Evolutionary conservation across 1,140 invertebrate genomes (phyloP).

Genomic region (Papilio glaucus): DNA sequence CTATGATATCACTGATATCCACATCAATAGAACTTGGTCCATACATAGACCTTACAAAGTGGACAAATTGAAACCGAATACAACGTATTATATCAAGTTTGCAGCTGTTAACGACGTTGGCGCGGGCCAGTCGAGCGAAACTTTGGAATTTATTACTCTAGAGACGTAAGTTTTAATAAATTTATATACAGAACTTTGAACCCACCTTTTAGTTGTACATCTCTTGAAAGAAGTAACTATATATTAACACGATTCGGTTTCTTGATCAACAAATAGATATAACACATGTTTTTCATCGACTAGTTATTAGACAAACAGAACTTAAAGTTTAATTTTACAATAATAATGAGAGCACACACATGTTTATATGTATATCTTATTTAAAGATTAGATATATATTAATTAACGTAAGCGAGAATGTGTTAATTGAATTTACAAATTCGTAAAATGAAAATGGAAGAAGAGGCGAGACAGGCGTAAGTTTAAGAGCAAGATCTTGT

Average conservation of each 20-base stretch:
- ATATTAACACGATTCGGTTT: not conserved
- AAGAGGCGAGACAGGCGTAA: not conserved
- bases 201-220: not conserved
- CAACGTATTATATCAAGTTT: slow-evolving; percentile 68
- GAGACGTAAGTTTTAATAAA: slow-evolving; percentile 64
- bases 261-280: not conserved
- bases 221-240: not conserved
- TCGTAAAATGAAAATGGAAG: slow-evolving; percentile 4
- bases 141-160: slow-evolving; percentile 57
- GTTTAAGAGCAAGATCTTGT: slow-evolving; percentile 19
- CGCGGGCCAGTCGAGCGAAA: slow-evolving; percentile 57
- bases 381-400: not conserved
- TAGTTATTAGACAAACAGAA: too few relatives aligned
- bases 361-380: not conserved
- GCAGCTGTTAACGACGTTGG: slow-evolving; percentile 70
- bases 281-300: too few relatives aligned
- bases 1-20: slow-evolving; percentile 66
- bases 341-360: too few relatives aligned
- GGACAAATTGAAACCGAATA: slow-evolving; percentile 63
- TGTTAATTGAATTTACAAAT: slow-evolving; percentile 22
- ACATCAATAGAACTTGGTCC: slow-evolving; percentile 69
- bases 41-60: slow-evolving; percentile 58
- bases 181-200: slow-evolving; percentile 32
- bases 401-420: not conserved
- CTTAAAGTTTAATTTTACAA: too few relatives aligned